Evolutionary conservation across 2,888 invertebrate species (phyloP).

Genomic region (Habrosyne pyritoides): DNA sequence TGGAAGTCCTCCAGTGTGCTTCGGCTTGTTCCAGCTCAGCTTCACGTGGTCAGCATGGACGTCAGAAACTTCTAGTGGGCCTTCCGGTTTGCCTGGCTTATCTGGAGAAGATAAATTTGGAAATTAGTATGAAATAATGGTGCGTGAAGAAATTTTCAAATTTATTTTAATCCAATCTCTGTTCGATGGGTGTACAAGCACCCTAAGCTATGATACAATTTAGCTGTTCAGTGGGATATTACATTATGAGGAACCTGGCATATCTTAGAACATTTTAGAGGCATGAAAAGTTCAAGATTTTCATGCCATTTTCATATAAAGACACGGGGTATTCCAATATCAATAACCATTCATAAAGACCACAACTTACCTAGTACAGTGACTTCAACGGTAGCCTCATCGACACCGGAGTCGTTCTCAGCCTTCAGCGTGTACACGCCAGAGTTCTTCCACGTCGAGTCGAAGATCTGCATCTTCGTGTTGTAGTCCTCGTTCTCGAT

Average conservation of each 20-base stretch:
- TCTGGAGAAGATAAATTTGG: constrained; percentile 80
- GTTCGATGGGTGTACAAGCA: no score
- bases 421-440: constrained; percentile 96
- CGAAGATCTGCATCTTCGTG: constrained; percentile 91
- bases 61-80: constrained; percentile 95
- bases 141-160: no score
- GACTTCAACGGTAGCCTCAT: constrained; percentile 97
- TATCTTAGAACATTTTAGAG: background rate
- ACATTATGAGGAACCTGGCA: background rate
- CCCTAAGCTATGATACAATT: no score
- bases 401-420: constrained; percentile 96
- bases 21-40: constrained; percentile 96
- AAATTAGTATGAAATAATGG: no score
- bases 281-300: no score
- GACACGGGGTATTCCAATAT: no score
- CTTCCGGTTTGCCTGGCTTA: constrained; percentile 94
- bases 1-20: constrained; percentile 97
- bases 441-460: constrained; percentile 92
- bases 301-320: no score
- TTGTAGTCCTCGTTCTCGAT: constrained; percentile 96
- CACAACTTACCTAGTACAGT: constrained; percentile 87
- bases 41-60: constrained; percentile 97
- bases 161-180: no score
- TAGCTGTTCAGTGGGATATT: no score
- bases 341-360: no score